Percentiles rank a stretch among this genome's conserved stretches.
Conservation (phyloP, 2,797 vertebrate genomes). For the Gallinago stenura region DNA sequence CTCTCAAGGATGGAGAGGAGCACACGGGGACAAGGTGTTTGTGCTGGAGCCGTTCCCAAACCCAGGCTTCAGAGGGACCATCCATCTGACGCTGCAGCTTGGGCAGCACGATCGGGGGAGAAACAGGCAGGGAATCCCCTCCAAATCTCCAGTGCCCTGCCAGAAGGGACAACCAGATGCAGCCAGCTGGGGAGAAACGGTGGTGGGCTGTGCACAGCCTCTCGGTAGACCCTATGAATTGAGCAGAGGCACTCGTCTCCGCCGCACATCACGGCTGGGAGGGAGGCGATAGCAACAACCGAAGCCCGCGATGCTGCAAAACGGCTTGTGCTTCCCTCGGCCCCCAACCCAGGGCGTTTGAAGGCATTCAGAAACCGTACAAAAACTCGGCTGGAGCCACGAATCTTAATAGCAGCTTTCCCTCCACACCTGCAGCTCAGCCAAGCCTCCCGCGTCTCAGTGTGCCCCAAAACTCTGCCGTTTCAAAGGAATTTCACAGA, state of each 20-base stretch:
- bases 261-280: neutral
- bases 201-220: neutral
- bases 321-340: neutral
- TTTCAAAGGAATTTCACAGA: slow-evolving; percentile 41
- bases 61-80: fast-evolving
- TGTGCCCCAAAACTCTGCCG: neutral
- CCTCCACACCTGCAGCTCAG: neutral
- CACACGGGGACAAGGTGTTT: neutral
- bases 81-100: neutral
- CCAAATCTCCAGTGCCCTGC: neutral
- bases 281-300: neutral
- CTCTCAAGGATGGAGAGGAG: fast-evolving
- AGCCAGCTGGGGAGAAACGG: neutral
- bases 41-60: neutral
- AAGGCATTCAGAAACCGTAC: slow-evolving; percentile 11
- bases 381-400: neutral
- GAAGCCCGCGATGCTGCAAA: neutral
- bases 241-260: neutral
- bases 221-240: neutral
- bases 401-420: neutral
- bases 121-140: neutral
- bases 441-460: neutral
- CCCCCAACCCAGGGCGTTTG: neutral
- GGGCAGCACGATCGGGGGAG: neutral
- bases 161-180: neutral